These are phyloP conservation scores for Tenthredo distinguenda DNA, from an alignment of 2,888 invertebrate genomes.

Conservation along the genomic window DNA sequence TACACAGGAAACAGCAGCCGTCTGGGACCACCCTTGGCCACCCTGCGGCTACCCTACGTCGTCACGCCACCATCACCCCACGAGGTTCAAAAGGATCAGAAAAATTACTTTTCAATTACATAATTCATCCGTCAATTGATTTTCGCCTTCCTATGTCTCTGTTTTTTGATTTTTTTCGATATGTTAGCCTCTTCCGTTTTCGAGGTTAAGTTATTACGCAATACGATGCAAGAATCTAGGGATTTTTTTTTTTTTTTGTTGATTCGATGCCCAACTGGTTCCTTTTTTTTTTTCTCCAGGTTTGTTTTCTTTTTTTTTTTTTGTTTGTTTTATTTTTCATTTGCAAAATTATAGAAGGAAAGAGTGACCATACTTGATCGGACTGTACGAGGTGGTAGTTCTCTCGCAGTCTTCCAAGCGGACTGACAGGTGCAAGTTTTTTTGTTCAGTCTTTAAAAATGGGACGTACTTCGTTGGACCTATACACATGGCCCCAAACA, in stretches of 20 bases:
- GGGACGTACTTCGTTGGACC: constrained; percentile 29
- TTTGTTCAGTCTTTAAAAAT: constrained; percentile 29
- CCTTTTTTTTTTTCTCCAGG: not conserved
- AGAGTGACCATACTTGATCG: not conserved
- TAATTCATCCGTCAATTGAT: not conserved
- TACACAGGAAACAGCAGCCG: constrained; percentile 55
- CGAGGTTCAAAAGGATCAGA: not conserved
- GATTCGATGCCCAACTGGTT: not conserved
- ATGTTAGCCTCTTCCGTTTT: not conserved
- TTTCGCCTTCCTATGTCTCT: not conserved
- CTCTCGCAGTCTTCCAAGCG: constrained; percentile 35
- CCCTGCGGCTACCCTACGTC: constrained; percentile 49
- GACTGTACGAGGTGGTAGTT: constrained; percentile 43
- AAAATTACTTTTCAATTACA: constrained; percentile 9
- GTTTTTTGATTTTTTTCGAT: not conserved
- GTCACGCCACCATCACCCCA: constrained; percentile 8
- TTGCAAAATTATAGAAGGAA: not conserved
- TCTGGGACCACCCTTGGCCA: constrained; percentile 49
- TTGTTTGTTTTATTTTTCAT: not conserved
- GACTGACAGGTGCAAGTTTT: constrained; percentile 45
- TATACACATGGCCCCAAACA: constrained; percentile 31
- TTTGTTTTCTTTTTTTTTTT: not conserved
- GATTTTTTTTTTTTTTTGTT: not conserved
- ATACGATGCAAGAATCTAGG: too few relatives aligned
- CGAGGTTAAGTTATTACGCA: too few relatives aligned